Percentiles rank a stretch among this genome's conserved stretches.
Conservation (phyloP, 2,113 vertebrate species). For the Anarrhichthys ocellatus region DNA sequence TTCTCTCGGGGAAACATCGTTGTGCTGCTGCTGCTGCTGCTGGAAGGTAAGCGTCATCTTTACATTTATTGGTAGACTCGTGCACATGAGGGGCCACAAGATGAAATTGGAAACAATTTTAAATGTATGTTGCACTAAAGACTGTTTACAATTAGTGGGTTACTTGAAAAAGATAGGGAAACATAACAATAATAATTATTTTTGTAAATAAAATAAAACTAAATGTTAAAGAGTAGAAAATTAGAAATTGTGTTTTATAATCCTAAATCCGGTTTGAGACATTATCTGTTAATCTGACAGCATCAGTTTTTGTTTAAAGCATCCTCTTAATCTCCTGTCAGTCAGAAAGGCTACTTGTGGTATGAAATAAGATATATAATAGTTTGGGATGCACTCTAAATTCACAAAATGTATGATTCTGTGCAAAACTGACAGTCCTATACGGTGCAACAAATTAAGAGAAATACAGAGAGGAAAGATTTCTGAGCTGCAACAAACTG, state of each 20-base stretch:
- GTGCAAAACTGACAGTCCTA: conserved; percentile 7
- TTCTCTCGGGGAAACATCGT: conserved; percentile 76
- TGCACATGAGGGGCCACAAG: neutral
- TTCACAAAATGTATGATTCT: conserved; percentile 13
- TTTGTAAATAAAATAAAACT: neutral
- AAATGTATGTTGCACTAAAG: neutral
- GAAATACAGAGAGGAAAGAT: neutral
- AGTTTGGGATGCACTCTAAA: conserved; percentile 15
- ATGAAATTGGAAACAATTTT: neutral
- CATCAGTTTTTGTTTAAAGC: conserved; percentile 13
- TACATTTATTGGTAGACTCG: neutral
- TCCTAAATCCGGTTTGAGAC: neutral
- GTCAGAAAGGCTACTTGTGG: neutral
- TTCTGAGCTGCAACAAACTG: conserved; percentile 8
- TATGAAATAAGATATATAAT: neutral
- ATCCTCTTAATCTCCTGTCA: conserved; percentile 7
- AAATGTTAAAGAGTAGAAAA: neutral
- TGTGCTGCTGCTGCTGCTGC: conserved; percentile 71
- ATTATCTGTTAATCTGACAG: neutral
- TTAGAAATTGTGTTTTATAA: neutral
- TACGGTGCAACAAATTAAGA: neutral
- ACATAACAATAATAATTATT: neutral
- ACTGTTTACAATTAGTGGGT: neutral
- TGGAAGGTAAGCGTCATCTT: conserved; percentile 77
- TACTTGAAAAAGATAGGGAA: neutral